Evolutionary conservation across 1,140 invertebrate genomes (phyloP), one percentile per base, ranked within the genome.

Genomic region (Lepidurus packardi): DNA sequence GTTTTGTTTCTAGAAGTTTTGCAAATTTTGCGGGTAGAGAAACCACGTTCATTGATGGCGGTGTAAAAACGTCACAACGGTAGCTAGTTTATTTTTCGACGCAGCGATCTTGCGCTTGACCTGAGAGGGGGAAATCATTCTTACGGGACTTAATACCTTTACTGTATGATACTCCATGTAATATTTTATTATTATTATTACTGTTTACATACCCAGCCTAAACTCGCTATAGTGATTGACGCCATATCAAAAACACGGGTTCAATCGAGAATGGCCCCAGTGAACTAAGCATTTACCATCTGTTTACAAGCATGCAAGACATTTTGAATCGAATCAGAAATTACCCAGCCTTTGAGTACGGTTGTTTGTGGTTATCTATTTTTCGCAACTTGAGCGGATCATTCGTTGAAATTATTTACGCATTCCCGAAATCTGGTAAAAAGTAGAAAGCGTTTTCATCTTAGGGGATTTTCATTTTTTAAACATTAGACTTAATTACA

Each of bases 231-330:
- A 47, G 16, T 47, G 45, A 47, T 65, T 3, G 53, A 65, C 53
- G 53, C 53, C 53, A 65, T 65, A 65, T 65, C 53, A 21, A 13
- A 34, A 65, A 65, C 53, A 65, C 53, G 53, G 53, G 53, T 65
- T 65, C 53, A 65, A 65, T 65, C 53, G 16, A 65, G 21, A 65
- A 21, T 13, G 16, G 53, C 16, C 53, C 53, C 4, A 21, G 21
- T 65, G 53, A 65, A 65, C n/a, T 65, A n/a, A 65, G 53, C 53
- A 65, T 65, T 65, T 65, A n/a, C 16, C 53, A 16, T n/a, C 8
- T 7, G 53, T 65, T 16, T 7, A 16, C 47, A 65, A 16, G 21
- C 53, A 65, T 65, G 53, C 53, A 65, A 16, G 21, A 65, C 10
- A 65, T 13, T 65, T 65, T 13, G 53, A 16, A 65, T 65, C 53